Evolutionary conservation across 2,797 vertebrate genomes (phyloP).

Genomic region (Pseudochaenichthys georgianus): DNA sequence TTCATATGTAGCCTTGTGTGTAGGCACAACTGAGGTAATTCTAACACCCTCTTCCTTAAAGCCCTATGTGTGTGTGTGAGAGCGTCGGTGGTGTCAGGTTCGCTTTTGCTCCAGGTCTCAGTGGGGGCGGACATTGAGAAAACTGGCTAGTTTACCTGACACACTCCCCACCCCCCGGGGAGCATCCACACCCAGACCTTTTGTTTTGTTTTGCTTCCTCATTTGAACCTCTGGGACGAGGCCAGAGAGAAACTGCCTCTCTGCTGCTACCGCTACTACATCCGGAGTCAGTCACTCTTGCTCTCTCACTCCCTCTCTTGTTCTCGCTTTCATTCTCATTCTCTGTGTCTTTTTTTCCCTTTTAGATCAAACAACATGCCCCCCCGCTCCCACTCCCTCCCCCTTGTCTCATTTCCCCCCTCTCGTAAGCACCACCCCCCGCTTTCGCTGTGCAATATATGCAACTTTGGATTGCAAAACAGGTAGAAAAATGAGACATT

Average conservation of each 20-base stretch:
- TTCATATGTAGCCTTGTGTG: slow-evolving; percentile 49
- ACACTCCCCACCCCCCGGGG: slow-evolving; percentile 55
- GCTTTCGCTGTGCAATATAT: slow-evolving; percentile 58
- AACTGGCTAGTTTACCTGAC: slow-evolving; percentile 72
- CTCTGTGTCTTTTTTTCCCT: slow-evolving; percentile 61
- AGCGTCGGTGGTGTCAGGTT: slow-evolving; percentile 66
- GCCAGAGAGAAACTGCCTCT: slow-evolving; percentile 43
- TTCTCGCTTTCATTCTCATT: slow-evolving; percentile 67
- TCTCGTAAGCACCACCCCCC: slow-evolving; percentile 33
- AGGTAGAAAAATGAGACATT: slow-evolving; percentile 73
- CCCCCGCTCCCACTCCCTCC: not conserved
- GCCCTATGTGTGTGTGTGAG: slow-evolving; percentile 7
- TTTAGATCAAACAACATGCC: slow-evolving; percentile 57
- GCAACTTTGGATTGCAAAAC: slow-evolving; percentile 80
- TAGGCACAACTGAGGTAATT: slow-evolving; percentile 51
- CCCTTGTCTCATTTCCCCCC: slow-evolving; percentile 49
- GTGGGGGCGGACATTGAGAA: slow-evolving; percentile 60
- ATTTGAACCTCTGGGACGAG: slow-evolving; percentile 65
- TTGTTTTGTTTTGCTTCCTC: slow-evolving; percentile 55
- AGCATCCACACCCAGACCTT: slow-evolving; percentile 38
- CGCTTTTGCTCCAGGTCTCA: slow-evolving; percentile 63
- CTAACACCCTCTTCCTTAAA: slow-evolving; percentile 46
- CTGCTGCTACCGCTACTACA: slow-evolving; percentile 23
- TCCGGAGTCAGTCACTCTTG: slow-evolving; percentile 29
- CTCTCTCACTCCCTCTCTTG: slow-evolving; percentile 55